These are phyloP conservation scores for Stenoptilia bipunctidactyla DNA, from an alignment of 2,888 invertebrate species.

Conservation along the genomic window DNA sequence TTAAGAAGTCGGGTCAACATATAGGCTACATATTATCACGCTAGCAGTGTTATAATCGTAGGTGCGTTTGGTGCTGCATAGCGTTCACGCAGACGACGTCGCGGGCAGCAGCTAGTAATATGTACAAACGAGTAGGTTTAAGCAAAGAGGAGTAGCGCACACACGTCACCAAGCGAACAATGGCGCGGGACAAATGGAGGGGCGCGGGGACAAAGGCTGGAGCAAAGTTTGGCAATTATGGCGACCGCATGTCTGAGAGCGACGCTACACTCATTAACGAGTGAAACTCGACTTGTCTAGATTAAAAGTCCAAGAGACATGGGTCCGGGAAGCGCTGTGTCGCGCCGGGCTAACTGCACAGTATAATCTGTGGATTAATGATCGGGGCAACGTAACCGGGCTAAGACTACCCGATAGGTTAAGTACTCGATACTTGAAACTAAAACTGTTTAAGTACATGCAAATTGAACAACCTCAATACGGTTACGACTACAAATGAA, in stretches of 20 bases:
- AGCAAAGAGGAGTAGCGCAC: conserved; percentile 33
- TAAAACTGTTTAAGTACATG: not conserved
- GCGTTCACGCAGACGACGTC: too few relatives aligned
- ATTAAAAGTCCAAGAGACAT: conserved; percentile 57
- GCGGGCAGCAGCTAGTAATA: too few relatives aligned
- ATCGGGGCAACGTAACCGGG: conserved; percentile 12
- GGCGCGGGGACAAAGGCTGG: conserved; percentile 40
- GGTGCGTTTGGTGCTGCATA: too few relatives aligned
- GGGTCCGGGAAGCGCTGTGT: conserved; percentile 27
- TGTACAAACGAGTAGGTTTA: conserved; percentile 20
- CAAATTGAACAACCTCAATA: not conserved
- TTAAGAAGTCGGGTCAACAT: too few relatives aligned
- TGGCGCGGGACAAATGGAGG: conserved; percentile 54
- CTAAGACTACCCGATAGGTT: not conserved
- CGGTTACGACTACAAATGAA: too few relatives aligned
- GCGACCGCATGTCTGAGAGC: conserved; percentile 68
- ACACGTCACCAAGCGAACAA: conserved; percentile 57
- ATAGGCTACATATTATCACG: too few relatives aligned
- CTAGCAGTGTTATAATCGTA: too few relatives aligned
- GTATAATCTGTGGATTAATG: conserved; percentile 33
- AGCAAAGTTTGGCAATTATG: conserved; percentile 69
- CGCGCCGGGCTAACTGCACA: conserved; percentile 15
- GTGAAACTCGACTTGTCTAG: conserved; percentile 59
- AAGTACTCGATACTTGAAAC: not conserved
- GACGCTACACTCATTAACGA: conserved; percentile 65